Base-by-base conservation (phyloP, 1,140 invertebrate genomes). In the Homalodisca vitripennis region DNA sequence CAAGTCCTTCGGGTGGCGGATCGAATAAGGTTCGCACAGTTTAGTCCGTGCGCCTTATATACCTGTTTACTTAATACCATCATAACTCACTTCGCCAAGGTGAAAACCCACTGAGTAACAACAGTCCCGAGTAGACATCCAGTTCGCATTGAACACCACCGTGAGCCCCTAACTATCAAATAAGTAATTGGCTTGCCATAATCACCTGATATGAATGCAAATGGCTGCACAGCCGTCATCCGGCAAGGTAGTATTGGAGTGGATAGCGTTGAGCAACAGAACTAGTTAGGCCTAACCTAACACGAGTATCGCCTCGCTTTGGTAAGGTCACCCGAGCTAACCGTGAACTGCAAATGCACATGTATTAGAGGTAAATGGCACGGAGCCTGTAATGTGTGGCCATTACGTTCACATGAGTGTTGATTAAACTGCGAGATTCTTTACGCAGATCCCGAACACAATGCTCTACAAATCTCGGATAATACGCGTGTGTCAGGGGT, bases 251-350 rank as follows among this genome's bases (percentile, higher is more conserved):
- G 34, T 41, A 17, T 6, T 41, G 17, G 34, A 41, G 6, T 12
- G 48, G 48, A 10, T 14, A 20, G 48, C 48, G 22, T 51, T 51
- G 48, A 51, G 48, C 48, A 51, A 51, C 48, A 51, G n/a, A 51
- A 51, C 48, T 22, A 51, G 48, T 51, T 51, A 51, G 48, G 48
- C 48, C 48, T 51, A n/a, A n/a, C n/a, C n/a, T n/a, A 51, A 51
- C 22, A 51, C 22, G 48, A 51, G 48, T 51, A 51, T 51, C 48
- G 17, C 3, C 22, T 20, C 3, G 3, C n/a, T n/a, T n/a, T 14
- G 3, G 3, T 51, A 51, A 51, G 48, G 48, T 51, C 48, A 51
- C 22, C 48, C 3, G 48, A 14, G 22, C 48, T n/a, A 20, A 22
- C 3, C 48, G 22, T n/a, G 3, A 41, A 41, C 34, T 17, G 17